Percentiles rank a stretch among this genome's conserved stretches.
Conservation (phyloP, 2,113 vertebrate genomes). For the Acanthisitta chloris region DNA sequence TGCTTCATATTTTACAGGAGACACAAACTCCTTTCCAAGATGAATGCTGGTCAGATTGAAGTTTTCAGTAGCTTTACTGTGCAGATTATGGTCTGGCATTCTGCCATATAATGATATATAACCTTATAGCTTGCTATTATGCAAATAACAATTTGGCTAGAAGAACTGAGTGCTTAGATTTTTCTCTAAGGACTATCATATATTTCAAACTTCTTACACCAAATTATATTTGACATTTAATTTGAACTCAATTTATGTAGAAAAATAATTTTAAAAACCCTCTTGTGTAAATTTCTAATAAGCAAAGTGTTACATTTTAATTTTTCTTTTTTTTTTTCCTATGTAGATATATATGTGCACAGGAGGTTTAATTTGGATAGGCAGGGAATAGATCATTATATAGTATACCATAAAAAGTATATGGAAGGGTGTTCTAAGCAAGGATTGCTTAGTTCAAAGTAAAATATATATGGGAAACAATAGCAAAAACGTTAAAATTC, state of each 20-base stretch:
- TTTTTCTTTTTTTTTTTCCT: neutral
- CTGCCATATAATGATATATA: constrained; percentile 69
- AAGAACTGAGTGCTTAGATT: constrained; percentile 52
- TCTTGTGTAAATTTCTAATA: constrained; percentile 23
- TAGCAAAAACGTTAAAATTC: constrained; percentile 56
- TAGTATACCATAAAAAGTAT: neutral
- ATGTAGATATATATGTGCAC: neutral
- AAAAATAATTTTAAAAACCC: constrained; percentile 59
- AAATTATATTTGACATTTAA: constrained; percentile 74
- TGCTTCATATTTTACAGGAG: constrained; percentile 53
- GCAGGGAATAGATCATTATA: neutral
- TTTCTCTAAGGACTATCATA: constrained; percentile 67
- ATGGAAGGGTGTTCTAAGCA: neutral
- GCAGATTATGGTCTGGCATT: constrained; percentile 65
- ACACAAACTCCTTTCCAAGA: constrained; percentile 50
- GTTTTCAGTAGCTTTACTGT: constrained; percentile 68
- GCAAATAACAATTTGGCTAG: constrained; percentile 72
- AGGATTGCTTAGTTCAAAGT: neutral
- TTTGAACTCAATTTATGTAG: constrained; percentile 61
- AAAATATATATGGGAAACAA: neutral
- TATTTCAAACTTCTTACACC: constrained; percentile 62
- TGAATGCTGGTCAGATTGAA: constrained; percentile 65
- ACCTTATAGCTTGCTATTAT: constrained; percentile 69
- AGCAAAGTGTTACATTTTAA: neutral
- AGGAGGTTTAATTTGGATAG: neutral